Evolutionary conservation across 1,140 invertebrate species (phyloP).

Genomic region (Brachionus plicatilis): DNA sequence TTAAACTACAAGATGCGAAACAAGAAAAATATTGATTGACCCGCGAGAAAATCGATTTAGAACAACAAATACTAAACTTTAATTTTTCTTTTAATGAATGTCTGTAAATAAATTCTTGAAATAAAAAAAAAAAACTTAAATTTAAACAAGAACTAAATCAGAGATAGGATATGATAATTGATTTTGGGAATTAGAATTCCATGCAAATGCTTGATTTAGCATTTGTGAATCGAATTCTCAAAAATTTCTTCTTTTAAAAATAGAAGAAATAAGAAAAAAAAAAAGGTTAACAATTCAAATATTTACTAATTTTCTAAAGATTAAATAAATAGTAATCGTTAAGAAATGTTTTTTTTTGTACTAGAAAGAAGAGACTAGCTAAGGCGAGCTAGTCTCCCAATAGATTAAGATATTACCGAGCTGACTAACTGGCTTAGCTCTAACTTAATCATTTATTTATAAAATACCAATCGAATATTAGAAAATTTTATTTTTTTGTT

Average conservation of each 20-base stretch:
- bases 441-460: conserved; percentile 17
- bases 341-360: background rate
- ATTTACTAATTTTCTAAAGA: conserved; percentile 25
- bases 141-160: background rate
- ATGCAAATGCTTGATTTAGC: conserved; percentile 6
- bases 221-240: background rate
- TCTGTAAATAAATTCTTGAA: background rate
- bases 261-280: background rate
- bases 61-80: background rate
- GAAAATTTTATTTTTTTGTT: conserved; percentile 6
- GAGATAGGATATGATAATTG: conserved; percentile 24
- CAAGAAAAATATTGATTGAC: conserved; percentile 20
- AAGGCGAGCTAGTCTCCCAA: background rate
- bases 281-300: conserved; percentile 14
- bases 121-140: background rate
- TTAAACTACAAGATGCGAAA: background rate
- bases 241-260: background rate
- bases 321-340: conserved; percentile 26
- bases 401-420: conserved; percentile 21
- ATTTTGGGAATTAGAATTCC: conserved; percentile 1
- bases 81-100: background rate
- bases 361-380: background rate
- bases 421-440: conserved; percentile 32
- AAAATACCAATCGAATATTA: conserved; percentile 34
- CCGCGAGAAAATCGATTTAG: background rate